A percentile compares a stretch with the other conserved stretches of the same genome.
These are phyloP conservation scores for Cantharis rufa DNA, from an alignment of 2,888 invertebrate species.

Conservation along the genomic window DNA sequence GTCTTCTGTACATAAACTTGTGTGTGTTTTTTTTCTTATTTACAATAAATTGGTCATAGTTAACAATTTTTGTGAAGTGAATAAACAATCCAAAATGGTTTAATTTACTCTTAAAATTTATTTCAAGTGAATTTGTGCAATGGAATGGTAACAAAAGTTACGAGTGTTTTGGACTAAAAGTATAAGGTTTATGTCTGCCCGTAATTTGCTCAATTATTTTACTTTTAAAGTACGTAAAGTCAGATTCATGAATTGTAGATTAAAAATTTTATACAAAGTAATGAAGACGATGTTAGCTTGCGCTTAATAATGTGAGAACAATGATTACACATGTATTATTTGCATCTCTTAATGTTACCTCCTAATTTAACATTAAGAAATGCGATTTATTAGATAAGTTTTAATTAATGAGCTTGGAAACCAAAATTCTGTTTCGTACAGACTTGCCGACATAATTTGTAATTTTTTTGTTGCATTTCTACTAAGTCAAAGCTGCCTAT, in stretches of 20 bases:
- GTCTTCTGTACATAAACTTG: not conserved
- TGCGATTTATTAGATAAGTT: not conserved
- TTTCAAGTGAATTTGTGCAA: not conserved
- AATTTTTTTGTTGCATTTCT: slow-evolving; percentile 11
- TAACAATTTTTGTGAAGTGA: not conserved
- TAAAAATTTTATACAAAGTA: not conserved
- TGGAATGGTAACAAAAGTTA: not conserved
- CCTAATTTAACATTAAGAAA: not conserved
- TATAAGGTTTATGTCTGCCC: not conserved
- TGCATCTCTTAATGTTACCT: not conserved
- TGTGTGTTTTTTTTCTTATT: not conserved
- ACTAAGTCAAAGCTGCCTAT: slow-evolving; percentile 23
- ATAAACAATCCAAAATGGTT: not conserved
- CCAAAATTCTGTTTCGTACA: slow-evolving; percentile 17
- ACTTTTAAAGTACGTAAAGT: slow-evolving; percentile 16
- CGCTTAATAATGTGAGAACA: not conserved
- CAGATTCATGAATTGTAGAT: slow-evolving; percentile 15
- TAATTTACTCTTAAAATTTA: not conserved
- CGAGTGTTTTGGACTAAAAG: not conserved
- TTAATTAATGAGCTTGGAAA: not conserved
- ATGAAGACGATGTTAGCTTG: slow-evolving; percentile 1
- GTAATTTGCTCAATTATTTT: slow-evolving; percentile 17
- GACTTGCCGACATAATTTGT: slow-evolving; percentile 13
- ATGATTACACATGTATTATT: not conserved
- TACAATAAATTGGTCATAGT: not conserved